Evolutionary conservation across 2,888 invertebrate genomes (phyloP).

Genomic region (Lottia scabra): DNA sequence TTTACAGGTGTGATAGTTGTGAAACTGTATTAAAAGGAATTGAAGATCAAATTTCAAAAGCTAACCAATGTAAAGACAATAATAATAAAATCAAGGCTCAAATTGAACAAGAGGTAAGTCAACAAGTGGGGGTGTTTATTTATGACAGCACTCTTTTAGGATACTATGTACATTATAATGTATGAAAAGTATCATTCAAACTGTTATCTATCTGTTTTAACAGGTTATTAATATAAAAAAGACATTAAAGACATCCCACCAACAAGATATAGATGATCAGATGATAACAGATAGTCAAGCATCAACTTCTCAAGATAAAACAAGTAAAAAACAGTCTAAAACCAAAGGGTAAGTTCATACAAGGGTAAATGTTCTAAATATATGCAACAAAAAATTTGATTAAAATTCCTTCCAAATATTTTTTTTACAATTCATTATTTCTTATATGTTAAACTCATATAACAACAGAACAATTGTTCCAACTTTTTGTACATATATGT

Average conservation of each 20-base stretch:
- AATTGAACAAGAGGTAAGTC: conserved; percentile 86
- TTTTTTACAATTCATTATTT: no score
- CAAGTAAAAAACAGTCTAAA: conserved; percentile 75
- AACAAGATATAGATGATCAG: conserved; percentile 85
- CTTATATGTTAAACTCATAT: no score
- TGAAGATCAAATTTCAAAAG: conserved; percentile 87
- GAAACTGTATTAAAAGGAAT: conserved; percentile 90
- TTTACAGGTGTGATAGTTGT: conserved; percentile 84
- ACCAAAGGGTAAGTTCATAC: conserved; percentile 73
- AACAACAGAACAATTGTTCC: no score
- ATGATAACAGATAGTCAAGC: conserved; percentile 82
- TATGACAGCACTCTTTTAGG: no score
- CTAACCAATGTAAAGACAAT: conserved; percentile 86
- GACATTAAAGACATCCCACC: conserved; percentile 80
- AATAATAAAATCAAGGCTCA: conserved; percentile 83
- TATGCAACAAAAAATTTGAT: no score
- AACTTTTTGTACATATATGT: no score
- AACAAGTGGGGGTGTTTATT: not conserved
- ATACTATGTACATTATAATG: no score
- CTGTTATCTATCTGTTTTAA: conserved; percentile 15
- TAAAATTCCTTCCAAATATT: no score
- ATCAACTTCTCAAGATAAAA: conserved; percentile 72
- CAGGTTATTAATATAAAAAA: conserved; percentile 90
- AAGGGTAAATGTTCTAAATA: no score
- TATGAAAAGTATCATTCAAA: no score